phyloP scores from a whole-genome alignment of 2,113 vertebrate genomes.

The Daboia siamensis region DNA sequence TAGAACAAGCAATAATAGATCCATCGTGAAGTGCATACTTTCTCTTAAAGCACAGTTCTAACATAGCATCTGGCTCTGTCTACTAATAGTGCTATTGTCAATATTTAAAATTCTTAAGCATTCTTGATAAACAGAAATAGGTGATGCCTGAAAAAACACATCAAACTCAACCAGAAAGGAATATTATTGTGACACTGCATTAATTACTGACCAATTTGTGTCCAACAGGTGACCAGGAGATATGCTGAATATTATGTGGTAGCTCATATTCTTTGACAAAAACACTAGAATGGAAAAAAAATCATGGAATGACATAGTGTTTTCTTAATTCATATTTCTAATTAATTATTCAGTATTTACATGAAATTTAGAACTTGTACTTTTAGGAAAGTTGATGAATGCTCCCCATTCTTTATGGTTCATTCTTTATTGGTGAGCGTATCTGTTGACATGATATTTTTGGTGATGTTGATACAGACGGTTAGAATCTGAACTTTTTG shows the following conservation, averaged over 20 bases:
- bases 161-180: conserved; percentile 43
- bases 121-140: conserved; percentile 24
- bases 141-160: conserved; percentile 33
- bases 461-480: not conserved
- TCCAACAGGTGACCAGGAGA: conserved; percentile 83
- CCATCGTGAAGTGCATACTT: not conserved
- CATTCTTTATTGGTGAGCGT: not conserved
- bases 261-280: conserved; percentile 79
- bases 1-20: not conserved
- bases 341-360: not conserved
- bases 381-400: not conserved
- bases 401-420: not conserved
- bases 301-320: conserved; percentile 46
- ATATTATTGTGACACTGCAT: conserved; percentile 44
- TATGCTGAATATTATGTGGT: conserved; percentile 83
- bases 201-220: conserved; percentile 84
- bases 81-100: conserved; percentile 6
- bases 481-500: not conserved
- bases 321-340: conserved; percentile 12
- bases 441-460: not conserved
- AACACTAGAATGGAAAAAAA: conserved; percentile 69
- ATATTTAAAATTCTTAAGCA: conserved; percentile 6
- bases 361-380: not conserved
- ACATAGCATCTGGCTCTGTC: not conserved
- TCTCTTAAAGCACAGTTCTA: not conserved